Conservation (phyloP, 2,113 vertebrate genomes). For the Poeciliopsis occidentalis region DNA sequence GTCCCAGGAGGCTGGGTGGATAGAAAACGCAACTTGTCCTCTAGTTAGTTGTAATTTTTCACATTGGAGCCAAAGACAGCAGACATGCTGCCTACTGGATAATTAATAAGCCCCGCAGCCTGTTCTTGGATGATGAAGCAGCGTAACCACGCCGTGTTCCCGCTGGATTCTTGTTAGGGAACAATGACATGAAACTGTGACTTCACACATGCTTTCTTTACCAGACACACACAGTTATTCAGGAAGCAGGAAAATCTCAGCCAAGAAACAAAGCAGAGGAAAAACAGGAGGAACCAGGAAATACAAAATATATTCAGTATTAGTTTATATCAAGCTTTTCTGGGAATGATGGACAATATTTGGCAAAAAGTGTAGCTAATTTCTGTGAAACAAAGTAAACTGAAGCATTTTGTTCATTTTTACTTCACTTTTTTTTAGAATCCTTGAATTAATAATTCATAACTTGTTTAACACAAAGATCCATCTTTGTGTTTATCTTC, state of each 20-base stretch:
- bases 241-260: neutral
- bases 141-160: constrained; percentile 13
- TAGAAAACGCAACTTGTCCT: constrained; percentile 8
- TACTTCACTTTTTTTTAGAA: no score
- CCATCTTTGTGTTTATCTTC: no score
- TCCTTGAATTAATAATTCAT: no score
- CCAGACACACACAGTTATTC: neutral
- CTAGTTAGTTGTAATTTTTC: constrained; percentile 52
- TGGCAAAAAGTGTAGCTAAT: no score
- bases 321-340: neutral
- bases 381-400: no score
- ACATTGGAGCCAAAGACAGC: constrained; percentile 46
- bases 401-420: no score
- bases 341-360: neutral
- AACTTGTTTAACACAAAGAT: no score
- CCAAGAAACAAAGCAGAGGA: neutral
- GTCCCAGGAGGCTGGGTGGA: neutral
- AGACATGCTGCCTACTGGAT: constrained; percentile 25
- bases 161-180: constrained; percentile 16
- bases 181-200: constrained; percentile 1
- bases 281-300: neutral
- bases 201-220: neutral
- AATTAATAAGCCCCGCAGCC: constrained; percentile 54
- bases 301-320: no score
- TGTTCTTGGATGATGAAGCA: constrained; percentile 55